Base-by-base conservation (phyloP, 64 coral and sea anemone species). In the Montipora foliosa region DNA sequence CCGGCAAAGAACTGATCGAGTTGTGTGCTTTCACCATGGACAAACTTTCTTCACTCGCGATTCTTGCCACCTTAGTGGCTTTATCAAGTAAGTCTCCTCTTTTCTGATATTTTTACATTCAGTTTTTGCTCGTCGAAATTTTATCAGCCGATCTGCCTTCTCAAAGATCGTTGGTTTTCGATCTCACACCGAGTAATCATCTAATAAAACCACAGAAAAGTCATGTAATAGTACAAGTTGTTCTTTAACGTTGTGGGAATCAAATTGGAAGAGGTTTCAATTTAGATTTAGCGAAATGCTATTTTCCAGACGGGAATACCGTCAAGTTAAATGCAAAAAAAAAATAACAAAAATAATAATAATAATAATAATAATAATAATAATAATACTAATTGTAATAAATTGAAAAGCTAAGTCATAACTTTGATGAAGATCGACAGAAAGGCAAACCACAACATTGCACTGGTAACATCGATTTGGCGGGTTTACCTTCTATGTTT, bases 21-120 rank as follows among this genome's bases (percentile, higher is more conserved):
- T 68, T 9, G 0, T 17, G 61, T 24, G 60, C 44, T 2, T 68
- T 68, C 81, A 84, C 8, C 81, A 86, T 86, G 82, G 82, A 86
- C 17, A 86, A 86, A 22, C 9, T 86, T 71, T 17, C n/a, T 17
- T 86, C 4, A 2, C 17, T 86, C 22, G 46, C 71, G 45, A 86
- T 72, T 50, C 71, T 86, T 22, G 62, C 82, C n/a, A 8, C 82
- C 15, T 86, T 86, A 7, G 7, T 86, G 20, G 66, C 61, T 11
- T 29, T 86, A 21, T 49, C 82, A 12, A 70, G 82, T 86, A 13
- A 86, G 82, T 86, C 37, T 49, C 19, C 64, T 5, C 8, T 47
- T 84, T 68, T 6, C 0, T 19, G 19, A 19, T 49, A 8, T 47
- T 86, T 67, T 72, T 21, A 0, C 44, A 2, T 58, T 61, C 22